These are phyloP conservation scores for Epinephelus cyanopodus DNA, from an alignment of 2,113 vertebrate genomes.

Conservation along the genomic window DNA sequence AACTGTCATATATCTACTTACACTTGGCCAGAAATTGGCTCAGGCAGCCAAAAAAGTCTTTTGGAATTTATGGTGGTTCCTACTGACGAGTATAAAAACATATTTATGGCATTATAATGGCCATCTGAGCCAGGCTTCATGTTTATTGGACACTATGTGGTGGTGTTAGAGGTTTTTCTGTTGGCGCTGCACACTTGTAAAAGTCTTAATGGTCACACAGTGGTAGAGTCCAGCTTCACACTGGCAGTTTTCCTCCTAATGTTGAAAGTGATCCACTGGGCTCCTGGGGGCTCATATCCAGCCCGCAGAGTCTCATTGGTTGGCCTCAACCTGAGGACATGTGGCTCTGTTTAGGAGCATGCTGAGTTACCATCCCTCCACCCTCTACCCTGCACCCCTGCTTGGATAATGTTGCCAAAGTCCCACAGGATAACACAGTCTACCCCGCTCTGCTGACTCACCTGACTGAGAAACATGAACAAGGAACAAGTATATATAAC, in stretches of 20 bases:
- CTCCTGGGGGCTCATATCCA: constrained; percentile 45
- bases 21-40: constrained; percentile 11
- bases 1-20: constrained; percentile 5
- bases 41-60: neutral
- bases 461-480: constrained; percentile 36
- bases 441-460: constrained; percentile 53
- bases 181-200: constrained; percentile 47
- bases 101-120: constrained; percentile 23
- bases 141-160: constrained; percentile 37
- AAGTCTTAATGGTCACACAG: constrained; percentile 11
- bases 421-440: constrained; percentile 37
- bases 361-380: constrained; percentile 61
- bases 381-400: constrained; percentile 40
- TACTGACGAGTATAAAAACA: constrained; percentile 17
- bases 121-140: constrained; percentile 19
- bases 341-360: constrained; percentile 75
- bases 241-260: constrained; percentile 4
- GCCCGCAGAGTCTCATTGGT: constrained; percentile 49
- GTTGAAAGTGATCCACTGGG: constrained; percentile 64
- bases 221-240: constrained; percentile 1
- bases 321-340: constrained; percentile 57
- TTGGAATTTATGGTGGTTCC: constrained; percentile 29
- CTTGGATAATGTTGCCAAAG: constrained; percentile 33
- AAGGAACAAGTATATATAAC: neutral
- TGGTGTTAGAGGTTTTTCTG: constrained; percentile 19